Evolutionary conservation across 2,113 vertebrate species (phyloP).

Genomic region (Tyto alba): DNA sequence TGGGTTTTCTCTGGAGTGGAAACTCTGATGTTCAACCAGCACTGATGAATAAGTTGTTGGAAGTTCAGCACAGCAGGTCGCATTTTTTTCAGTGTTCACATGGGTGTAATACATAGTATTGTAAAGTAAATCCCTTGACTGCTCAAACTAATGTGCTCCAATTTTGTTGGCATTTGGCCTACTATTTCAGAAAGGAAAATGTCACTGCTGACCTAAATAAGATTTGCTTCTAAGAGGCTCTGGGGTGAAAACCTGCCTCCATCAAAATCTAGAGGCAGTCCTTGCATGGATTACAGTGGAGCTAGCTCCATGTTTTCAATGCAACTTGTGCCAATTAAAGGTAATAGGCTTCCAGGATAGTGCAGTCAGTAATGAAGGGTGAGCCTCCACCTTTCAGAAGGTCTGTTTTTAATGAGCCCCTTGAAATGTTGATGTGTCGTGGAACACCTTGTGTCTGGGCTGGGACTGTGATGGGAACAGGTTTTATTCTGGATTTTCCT

Average conservation of each 20-base stretch:
- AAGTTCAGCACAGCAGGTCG: not conserved
- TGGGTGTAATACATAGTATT: not conserved
- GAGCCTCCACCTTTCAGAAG: not conserved
- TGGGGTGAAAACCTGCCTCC: not conserved
- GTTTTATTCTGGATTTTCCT: not conserved
- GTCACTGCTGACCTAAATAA: not conserved
- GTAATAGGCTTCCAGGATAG: not conserved
- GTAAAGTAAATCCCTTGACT: not conserved
- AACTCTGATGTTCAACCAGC: not conserved
- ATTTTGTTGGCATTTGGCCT: not conserved
- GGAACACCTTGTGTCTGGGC: not conserved
- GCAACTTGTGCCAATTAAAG: not conserved
- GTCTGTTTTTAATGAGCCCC: not conserved
- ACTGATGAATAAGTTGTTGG: not conserved
- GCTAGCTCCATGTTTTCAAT: not conserved
- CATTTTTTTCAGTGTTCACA: not conserved
- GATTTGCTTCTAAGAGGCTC: not conserved
- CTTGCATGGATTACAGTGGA: not conserved
- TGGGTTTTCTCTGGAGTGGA: not conserved
- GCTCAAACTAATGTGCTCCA: not conserved
- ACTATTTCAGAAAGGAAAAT: not conserved
- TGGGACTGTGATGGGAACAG: not conserved
- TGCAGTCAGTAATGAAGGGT: not conserved
- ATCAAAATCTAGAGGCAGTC: not conserved
- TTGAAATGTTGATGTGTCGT: accelerated